Base-by-base conservation (phyloP, 2,888 invertebrate genomes). In the Eueremaeus valkanovi region DNA sequence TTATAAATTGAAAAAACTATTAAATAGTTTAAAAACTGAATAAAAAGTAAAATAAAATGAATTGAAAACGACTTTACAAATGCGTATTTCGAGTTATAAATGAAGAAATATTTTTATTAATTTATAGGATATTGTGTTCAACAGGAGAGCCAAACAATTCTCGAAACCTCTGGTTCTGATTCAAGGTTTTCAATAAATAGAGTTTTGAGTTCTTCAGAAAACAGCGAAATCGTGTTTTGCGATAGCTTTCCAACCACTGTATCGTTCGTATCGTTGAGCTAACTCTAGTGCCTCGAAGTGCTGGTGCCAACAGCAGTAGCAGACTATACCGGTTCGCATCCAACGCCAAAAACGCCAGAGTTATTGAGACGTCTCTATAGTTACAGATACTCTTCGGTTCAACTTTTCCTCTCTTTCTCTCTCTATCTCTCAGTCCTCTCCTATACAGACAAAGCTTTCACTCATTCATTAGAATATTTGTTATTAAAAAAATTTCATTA, bases 301-400 rank as follows among this genome's bases (percentile, higher is more conserved):
- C 55, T 55, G 24, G 21, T 55, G 24, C 55, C 55, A 24, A 24
- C 24, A 24, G 21, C 18, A 8, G 27, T 11, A 55, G 55, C 27
- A 55, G 55, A 27, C 55, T 27, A 55, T 55, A 55, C 55, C 27
- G 55, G 55, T 55, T 55, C 24, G 24, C 55, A 55, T 55, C 55
- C 24, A 45, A 6, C 6, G 18, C 9, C 45, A 55, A 24, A 9
- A 55, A 6, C 6, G 18, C 9, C 45, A 55, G 11, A 9, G 27
- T 27, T 55, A 18, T 24, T 24, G 24, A 55, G 21, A 21, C 13
- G 55, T 55, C 27, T 13, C 55, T 55, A 55, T 55, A 27, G 27
- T 11, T 6, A 55, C 55, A 2, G 55, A 55, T 55, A 9, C 55
- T 55, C 27, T 27, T 55, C 24, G 3, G 24, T 13, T 3, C 6